phyloP scores from a whole-genome alignment of 1,140 invertebrate species.

The Nasonia vitripennis region DNA sequence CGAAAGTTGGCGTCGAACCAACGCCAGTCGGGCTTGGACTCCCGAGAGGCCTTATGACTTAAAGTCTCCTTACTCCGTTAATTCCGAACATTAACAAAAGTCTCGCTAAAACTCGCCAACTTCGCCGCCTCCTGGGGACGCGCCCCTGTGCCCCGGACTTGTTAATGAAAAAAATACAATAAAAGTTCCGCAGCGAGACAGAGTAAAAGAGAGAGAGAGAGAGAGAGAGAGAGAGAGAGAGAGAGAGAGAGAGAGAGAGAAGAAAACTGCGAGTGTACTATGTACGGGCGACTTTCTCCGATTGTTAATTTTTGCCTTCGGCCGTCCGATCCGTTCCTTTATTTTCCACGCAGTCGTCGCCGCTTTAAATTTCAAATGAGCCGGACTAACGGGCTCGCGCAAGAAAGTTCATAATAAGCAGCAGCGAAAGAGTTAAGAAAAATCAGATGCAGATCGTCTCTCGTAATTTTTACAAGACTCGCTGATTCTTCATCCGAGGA shows the following conservation, averaged over 20 bases:
- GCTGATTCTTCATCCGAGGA: background rate
- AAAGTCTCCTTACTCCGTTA: constrained; percentile 75
- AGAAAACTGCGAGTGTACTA: no score
- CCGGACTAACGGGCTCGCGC: background rate
- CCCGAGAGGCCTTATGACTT: constrained; percentile 73
- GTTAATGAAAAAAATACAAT: constrained; percentile 75
- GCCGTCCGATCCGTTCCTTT: constrained; percentile 17
- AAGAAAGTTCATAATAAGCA: constrained; percentile 30
- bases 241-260: no score
- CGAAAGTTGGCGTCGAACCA: constrained; percentile 73
- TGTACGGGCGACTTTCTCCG: constrained; percentile 34
- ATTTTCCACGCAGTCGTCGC: background rate
- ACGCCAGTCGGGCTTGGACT: constrained; percentile 40
- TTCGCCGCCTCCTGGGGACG: constrained; percentile 63
- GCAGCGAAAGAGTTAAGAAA: background rate
- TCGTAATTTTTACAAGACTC: background rate
- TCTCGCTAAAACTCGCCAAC: constrained; percentile 73
- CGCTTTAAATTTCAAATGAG: constrained; percentile 52
- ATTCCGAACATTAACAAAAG: constrained; percentile 75
- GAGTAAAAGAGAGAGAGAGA: constrained; percentile 11
- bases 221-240: no score
- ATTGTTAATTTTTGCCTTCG: constrained; percentile 50
- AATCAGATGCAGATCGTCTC: background rate
- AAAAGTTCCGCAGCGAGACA: constrained; percentile 62
- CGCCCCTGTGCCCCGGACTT: constrained; percentile 62